phyloP scores from a whole-genome alignment of 2,888 invertebrate species.

The Netelia inedita region DNA sequence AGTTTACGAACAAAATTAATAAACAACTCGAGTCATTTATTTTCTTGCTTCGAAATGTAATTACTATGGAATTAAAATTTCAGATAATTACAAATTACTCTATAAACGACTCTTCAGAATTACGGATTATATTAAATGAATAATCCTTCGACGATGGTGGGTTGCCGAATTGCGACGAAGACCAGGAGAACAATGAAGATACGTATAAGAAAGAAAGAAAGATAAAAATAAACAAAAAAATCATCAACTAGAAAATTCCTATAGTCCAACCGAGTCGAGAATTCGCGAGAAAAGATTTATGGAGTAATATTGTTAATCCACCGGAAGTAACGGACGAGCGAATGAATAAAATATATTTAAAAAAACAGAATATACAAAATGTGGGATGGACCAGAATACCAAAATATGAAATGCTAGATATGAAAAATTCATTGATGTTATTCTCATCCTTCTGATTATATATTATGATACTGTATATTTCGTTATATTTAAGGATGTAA shows the following conservation, averaged over 20 bases:
- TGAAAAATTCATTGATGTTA: conserved; percentile 45
- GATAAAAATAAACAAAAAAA: neutral
- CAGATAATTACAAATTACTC: conserved; percentile 32
- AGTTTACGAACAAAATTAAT: conserved; percentile 15
- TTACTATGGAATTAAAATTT: neutral
- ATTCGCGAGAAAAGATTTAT: neutral
- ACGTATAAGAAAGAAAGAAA: neutral
- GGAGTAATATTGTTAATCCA: conserved; percentile 17
- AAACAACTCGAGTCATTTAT: neutral
- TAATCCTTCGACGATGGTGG: conserved; percentile 40
- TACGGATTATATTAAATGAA: conserved; percentile 41
- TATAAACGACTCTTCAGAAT: conserved; percentile 35
- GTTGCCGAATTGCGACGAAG: neutral
- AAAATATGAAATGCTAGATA: conserved; percentile 16
- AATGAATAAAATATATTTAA: no score
- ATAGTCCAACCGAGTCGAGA: conserved; percentile 17
- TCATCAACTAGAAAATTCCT: conserved; percentile 24
- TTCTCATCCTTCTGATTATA: conserved; percentile 50
- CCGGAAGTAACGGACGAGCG: neutral
- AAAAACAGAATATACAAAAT: conserved; percentile 1
- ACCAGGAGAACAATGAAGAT: conserved; percentile 17
- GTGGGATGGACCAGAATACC: conserved; percentile 6
- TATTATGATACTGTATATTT: conserved; percentile 58
- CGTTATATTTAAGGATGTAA: conserved; percentile 62
- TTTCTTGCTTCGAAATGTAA: neutral